Evolutionary conservation across 2,797 vertebrate species (phyloP), one percentile per base, ranked within the genome.

Genomic region (Sebastiscus tertius): DNA sequence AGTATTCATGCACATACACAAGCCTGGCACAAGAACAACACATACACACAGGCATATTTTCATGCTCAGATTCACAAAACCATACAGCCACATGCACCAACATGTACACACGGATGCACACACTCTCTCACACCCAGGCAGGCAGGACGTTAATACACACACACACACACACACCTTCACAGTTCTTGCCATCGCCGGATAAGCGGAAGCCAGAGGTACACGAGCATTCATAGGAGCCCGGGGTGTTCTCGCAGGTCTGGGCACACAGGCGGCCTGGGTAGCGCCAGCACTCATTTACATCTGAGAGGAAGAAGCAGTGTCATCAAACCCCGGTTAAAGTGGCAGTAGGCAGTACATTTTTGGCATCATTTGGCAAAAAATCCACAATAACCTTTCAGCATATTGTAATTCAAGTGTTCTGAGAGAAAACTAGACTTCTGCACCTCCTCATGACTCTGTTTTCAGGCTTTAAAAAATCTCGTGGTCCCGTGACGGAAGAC

Each of bases 281-380:
- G 22, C 95, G 95, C 98, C 98, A 99, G 90, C 99, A 99, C 92
- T 99, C 99, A 0, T 99, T 98, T 76, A 99, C 92, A 76, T 99
- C 99, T 99, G 95, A 79, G 65, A 77, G 82, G 68, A 79, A 88
- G 77, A 81, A 88, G 76, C 20, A 85, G 69, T 7, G 79, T 87
- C 87, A 85, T 86, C 80, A 70, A 16, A 83, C 64, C 42, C 59
- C 16, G 14, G 24, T 26, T 52, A 46, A 46, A 18, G 42, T 46
- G 42, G 42, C 6, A 46, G 42, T 46, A 46, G 16, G 42, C 42
- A 46, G 42, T 46, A 46, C 16, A 46, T 46, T 46, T 46, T 46
- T 46, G 42, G 16, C 42, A 18, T 49, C 46, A 49, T 18, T 46
- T 14, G 42, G 42, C 42, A 46, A 46, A 46, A 46, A 46, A 18